Evolutionary conservation across 2,888 invertebrate species (phyloP), one percentile per base, ranked within the genome.

Genomic region (Orchesella flavescens): DNA sequence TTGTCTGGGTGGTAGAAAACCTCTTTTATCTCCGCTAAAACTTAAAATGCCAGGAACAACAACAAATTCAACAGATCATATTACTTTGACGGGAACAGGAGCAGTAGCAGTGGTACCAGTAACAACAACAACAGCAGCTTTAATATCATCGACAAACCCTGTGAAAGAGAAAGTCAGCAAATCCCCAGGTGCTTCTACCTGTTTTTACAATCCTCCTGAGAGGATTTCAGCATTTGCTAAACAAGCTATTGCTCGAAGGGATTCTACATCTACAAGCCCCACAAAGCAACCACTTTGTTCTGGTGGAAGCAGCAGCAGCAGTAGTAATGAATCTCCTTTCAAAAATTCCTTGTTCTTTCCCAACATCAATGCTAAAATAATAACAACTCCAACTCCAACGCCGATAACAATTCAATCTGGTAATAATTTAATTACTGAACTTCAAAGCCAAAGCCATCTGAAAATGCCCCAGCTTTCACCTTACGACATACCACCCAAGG

Each of bases 181-280:
- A 43, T 63, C 61, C 13, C 61, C 74, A 3, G 63, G 34, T 13
- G 59, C 21, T 19, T 69, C 69, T 3, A 21, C 43, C 19, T 57
- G 68, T 53, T 81, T 69, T 24, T 74, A 68, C 55, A 75, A 63
- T 69, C 74, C 81, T 24, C 81, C 81, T 10, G 76, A 82, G 65
- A 75, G 82, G 55, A 82, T 82, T 65, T 82, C 82, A 13, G 82
- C 82, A 1, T 82, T 82, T 76, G 82, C 82, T 13, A 82, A 82
- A 46, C 82, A 82, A 71, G 82, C 71, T n/a, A 76, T 82, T 44
- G 75, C 82, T 1, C 61, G 82, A 46, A 24, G 82, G 23, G 69
- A 55, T 13, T 82, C 81, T 5, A 34, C 69, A n/a, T 68, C 55
- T 5, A 55, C 59, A 12, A 73, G 73, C 59, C 80, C 80, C 9